These are phyloP conservation scores for Tachystola acroxantha DNA, from an alignment of 2,888 invertebrate species.

Conservation along the genomic window DNA sequence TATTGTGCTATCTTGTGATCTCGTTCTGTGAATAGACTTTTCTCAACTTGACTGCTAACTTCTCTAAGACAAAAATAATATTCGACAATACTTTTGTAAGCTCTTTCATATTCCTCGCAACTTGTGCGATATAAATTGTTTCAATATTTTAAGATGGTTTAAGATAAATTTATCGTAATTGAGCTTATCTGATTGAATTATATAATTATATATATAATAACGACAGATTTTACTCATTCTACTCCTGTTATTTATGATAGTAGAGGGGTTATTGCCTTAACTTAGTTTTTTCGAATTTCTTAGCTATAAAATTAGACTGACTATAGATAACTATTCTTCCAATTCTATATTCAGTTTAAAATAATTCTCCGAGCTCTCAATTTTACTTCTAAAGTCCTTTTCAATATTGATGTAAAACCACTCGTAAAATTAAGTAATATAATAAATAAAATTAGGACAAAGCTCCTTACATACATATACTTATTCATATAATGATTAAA, in stretches of 20 bases:
- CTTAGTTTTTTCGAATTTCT: slow-evolving; percentile 13
- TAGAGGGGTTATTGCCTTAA: slow-evolving; percentile 26
- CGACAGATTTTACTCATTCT: slow-evolving; percentile 18
- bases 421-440: neutral
- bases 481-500: neutral
- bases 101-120: slow-evolving; percentile 33
- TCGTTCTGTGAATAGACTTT: slow-evolving; percentile 39
- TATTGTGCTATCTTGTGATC: slow-evolving; percentile 55
- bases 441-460: neutral
- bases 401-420: neutral
- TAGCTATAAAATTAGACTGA: neutral
- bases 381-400: neutral
- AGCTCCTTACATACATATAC: neutral
- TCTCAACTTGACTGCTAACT: slow-evolving; percentile 46
- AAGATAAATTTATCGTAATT: slow-evolving; percentile 30
- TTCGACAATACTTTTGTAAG: slow-evolving; percentile 57
- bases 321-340: neutral
- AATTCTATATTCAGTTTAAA: neutral
- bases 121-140: slow-evolving; percentile 23
- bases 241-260: slow-evolving; percentile 18
- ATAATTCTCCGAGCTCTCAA: neutral
- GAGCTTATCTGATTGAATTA: slow-evolving; percentile 30
- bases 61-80: slow-evolving; percentile 41
- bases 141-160: slow-evolving; percentile 28
- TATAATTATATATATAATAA: slow-evolving; percentile 15